Evolutionary conservation across 2,888 invertebrate genomes (phyloP).

Genomic region (Pecten maximus): DNA sequence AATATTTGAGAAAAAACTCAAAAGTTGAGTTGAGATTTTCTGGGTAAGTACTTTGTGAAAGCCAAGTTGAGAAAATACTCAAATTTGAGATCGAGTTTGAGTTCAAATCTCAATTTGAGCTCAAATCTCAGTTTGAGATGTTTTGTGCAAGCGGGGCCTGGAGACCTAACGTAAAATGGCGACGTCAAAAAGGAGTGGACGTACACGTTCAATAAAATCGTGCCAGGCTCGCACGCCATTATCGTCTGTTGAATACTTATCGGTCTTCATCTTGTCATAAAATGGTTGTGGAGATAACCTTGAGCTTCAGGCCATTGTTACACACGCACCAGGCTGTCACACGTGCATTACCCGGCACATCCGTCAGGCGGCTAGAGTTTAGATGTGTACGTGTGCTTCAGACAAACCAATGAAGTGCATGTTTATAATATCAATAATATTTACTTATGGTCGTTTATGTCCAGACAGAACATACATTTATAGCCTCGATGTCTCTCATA

Average conservation of each 20-base stretch:
- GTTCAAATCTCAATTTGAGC: too few species aligned
- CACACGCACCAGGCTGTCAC: neutral
- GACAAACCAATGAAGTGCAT: neutral
- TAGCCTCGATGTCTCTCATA: neutral
- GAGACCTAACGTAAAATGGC: neutral
- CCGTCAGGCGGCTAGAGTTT: neutral
- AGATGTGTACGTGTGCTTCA: neutral
- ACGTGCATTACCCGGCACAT: neutral
- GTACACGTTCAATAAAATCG: neutral
- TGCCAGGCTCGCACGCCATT: neutral
- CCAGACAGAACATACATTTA: neutral
- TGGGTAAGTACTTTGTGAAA: too few species aligned
- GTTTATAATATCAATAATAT: neutral
- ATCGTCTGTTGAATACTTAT: conserved; percentile 24
- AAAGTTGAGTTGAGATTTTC: too few species aligned
- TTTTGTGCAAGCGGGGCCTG: neutral
- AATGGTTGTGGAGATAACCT: neutral
- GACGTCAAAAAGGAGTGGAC: neutral
- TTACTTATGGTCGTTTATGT: neutral
- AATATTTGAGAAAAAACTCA: too few species aligned
- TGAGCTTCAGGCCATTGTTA: neutral
- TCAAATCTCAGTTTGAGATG: too few species aligned
- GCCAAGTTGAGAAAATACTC: too few species aligned
- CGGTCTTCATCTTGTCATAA: conserved; percentile 17
- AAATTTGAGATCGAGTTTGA: too few species aligned